Evolutionary conservation across 2,888 invertebrate genomes (phyloP).

Genomic region (Eilema griseolum): DNA sequence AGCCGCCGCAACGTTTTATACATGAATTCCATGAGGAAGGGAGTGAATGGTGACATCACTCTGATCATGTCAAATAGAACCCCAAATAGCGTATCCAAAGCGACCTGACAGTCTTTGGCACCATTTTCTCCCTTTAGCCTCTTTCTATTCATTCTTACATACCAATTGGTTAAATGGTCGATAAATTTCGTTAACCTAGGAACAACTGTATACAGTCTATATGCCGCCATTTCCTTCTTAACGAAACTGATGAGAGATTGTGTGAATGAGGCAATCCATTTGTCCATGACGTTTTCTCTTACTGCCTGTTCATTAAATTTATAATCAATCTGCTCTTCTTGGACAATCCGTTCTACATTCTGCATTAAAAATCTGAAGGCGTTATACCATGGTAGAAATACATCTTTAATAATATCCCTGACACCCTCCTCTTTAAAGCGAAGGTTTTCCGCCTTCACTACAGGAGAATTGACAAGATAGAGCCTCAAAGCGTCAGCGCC

Average conservation of each 20-base stretch:
- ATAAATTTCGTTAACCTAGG: conserved; percentile 98
- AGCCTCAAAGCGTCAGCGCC: conserved; percentile 98
- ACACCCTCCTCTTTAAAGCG: conserved; percentile 99
- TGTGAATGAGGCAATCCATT: conserved; percentile 98
- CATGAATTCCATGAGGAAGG: conserved; percentile 98
- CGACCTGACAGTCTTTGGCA: conserved; percentile 92
- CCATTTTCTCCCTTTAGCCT: conserved; percentile 97
- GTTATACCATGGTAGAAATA: conserved; percentile 98
- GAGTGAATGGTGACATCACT: conserved; percentile 99
- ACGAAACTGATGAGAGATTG: conserved; percentile 96
- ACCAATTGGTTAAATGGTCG: conserved; percentile 99
- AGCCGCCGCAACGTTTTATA: conserved; percentile 94
- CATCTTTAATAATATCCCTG: conserved; percentile 97
- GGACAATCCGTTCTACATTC: conserved; percentile 94
- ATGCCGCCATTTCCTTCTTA: conserved; percentile 97
- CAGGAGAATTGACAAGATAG: conserved; percentile 99
- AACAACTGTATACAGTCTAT: conserved; percentile 97
- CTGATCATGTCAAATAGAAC: conserved; percentile 95
- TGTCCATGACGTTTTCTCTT: conserved; percentile 95
- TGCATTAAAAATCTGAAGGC: conserved; percentile 97
- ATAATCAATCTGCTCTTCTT: conserved; percentile 88
- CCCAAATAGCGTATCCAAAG: conserved; percentile 95
- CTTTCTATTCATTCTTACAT: conserved; percentile 98
- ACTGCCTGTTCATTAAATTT: conserved; percentile 85
- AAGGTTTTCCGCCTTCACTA: conserved; percentile 98